Conservation (phyloP, 2,797 vertebrate species). For the Peromyscus attwateri region DNA sequence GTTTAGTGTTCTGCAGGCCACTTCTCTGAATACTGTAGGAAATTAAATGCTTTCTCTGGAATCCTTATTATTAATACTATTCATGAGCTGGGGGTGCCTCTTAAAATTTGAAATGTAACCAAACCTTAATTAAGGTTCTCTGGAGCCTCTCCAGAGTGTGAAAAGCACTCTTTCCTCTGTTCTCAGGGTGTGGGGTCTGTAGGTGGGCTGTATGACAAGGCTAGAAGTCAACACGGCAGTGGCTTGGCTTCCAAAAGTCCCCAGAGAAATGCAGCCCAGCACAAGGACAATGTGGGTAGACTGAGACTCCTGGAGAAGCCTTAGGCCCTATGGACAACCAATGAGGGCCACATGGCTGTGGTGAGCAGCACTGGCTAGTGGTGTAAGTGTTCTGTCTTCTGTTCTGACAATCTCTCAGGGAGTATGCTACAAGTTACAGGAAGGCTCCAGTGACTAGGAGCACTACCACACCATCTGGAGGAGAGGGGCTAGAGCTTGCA, state of each 20-base stretch:
- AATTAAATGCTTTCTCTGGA: not conserved
- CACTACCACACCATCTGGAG: accelerated
- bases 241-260: not conserved
- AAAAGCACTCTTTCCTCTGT: not conserved
- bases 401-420: not conserved
- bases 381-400: accelerated
- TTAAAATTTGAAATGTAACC: not conserved
- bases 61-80: not conserved
- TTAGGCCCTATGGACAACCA: not conserved
- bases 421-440: not conserved
- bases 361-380: not conserved
- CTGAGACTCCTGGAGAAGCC: not conserved
- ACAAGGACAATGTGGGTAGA: not conserved
- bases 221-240: not conserved
- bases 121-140: not conserved
- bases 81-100: not conserved
- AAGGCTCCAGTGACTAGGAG: not conserved
- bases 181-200: not conserved
- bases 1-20: no score
- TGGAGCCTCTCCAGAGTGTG: not conserved
- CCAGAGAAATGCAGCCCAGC: not conserved
- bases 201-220: not conserved
- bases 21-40: not conserved
- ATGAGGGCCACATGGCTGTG: not conserved
- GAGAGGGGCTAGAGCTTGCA: not conserved